Percentiles rank a stretch among this genome's conserved stretches.
These are phyloP conservation scores for Cantharis lateralis DNA, from an alignment of 2,888 invertebrate species.

Conservation along the genomic window DNA sequence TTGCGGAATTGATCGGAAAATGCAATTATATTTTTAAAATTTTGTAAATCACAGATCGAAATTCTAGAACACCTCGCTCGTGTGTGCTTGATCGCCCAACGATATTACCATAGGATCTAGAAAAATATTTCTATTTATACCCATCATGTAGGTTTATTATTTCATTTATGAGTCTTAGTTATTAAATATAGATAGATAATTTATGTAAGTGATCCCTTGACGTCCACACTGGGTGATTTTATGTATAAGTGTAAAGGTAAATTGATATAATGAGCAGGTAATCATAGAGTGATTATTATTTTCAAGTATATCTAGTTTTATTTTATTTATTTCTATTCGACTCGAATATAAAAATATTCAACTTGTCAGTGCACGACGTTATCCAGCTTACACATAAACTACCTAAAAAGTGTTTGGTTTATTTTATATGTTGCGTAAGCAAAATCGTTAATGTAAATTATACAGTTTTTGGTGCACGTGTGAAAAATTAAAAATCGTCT, in stretches of 20 bases:
- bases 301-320: background rate
- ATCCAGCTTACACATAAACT: background rate
- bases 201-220: background rate
- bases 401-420: background rate
- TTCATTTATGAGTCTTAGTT: background rate
- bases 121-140: background rate
- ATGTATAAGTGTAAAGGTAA: background rate
- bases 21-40: background rate
- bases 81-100: background rate
- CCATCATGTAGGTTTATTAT: background rate
- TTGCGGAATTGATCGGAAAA: background rate
- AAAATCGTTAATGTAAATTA: background rate
- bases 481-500: background rate
- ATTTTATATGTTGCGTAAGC: background rate
- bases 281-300: background rate
- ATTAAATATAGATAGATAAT: background rate
- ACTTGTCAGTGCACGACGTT: background rate
- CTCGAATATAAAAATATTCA: background rate
- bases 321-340: background rate
- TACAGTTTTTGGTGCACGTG: background rate
- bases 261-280: background rate
- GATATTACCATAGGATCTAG: background rate
- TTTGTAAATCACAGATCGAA: background rate
- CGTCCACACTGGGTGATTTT: background rate
- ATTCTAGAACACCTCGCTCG: background rate